Evolutionary conservation across 2,113 vertebrate species (phyloP).

Genomic region (Pogona vitticeps): DNA sequence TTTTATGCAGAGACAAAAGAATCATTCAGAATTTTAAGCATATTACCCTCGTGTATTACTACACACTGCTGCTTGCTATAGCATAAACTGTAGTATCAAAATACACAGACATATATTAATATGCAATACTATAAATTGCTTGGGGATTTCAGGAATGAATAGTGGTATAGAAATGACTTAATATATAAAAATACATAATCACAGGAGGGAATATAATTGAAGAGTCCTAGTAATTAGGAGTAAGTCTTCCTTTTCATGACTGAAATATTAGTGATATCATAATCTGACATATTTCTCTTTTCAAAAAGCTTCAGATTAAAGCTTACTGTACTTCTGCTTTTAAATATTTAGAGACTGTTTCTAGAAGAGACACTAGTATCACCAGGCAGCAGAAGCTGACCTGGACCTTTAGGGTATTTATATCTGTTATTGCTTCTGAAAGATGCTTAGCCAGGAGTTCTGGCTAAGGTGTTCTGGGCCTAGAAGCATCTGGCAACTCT

Average conservation of each 20-base stretch:
- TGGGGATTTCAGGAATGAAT: too few species aligned
- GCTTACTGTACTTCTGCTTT: neutral
- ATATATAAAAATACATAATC: too few species aligned
- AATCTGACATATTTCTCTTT: neutral
- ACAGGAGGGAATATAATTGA: constrained; percentile 1
- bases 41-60: neutral
- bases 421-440: neutral
- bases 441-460: neutral
- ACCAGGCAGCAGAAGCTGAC: neutral
- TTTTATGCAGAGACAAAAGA: constrained; percentile 22
- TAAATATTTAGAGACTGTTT: neutral
- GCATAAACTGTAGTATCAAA: constrained; percentile 3
- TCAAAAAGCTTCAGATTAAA: neutral
- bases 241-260: neutral
- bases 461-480: too few species aligned
- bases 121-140: too few species aligned
- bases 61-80: neutral
- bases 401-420: neutral
- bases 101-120: neutral
- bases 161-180: too few species aligned
- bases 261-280: constrained; percentile 11
- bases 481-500: neutral
- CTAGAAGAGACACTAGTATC: neutral
- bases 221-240: neutral
- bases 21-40: neutral